phyloP scores from a whole-genome alignment of 2,888 invertebrate genomes.

The Nematopogon swammerdamellus region DNA sequence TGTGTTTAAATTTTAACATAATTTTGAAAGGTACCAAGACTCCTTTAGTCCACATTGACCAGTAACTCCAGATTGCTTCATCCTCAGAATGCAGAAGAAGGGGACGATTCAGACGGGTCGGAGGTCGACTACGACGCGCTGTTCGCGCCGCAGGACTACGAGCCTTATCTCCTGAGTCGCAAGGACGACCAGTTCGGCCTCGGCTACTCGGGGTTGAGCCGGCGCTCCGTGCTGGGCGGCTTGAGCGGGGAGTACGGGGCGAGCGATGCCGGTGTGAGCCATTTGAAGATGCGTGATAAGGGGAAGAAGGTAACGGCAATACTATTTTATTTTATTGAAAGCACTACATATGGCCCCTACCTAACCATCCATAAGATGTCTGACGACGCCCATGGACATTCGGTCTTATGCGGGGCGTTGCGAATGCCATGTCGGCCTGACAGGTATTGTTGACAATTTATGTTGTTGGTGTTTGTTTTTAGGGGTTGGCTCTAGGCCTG shows the following conservation, averaged over 20 bases:
- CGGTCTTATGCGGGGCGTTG: too few relatives aligned
- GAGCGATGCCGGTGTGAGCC: constrained; percentile 23
- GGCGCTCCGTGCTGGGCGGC: constrained; percentile 57
- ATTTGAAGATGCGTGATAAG: constrained; percentile 41
- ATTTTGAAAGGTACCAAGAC: too few relatives aligned
- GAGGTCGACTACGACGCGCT: constrained; percentile 57
- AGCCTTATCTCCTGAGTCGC: constrained; percentile 64
- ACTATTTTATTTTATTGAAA: constrained; percentile 1
- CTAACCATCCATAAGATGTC: too few relatives aligned
- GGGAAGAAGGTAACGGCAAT: constrained; percentile 33
- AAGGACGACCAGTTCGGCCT: constrained; percentile 83
- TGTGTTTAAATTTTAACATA: too few relatives aligned
- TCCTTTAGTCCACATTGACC: too few relatives aligned
- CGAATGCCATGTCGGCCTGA: too few relatives aligned
- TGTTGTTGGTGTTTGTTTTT: too few relatives aligned
- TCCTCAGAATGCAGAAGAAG: constrained; percentile 19
- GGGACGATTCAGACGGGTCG: constrained; percentile 30
- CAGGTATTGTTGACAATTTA: too few relatives aligned
- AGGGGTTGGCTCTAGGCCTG: too few relatives aligned
- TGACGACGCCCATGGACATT: too few relatives aligned
- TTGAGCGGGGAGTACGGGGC: constrained; percentile 30
- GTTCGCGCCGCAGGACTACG: constrained; percentile 80
- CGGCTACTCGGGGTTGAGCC: constrained; percentile 71
- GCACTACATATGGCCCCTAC: neutral
- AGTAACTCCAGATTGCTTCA: too few relatives aligned